phyloP scores from a whole-genome alignment of 2,888 invertebrate genomes.

The Parapristionchus giblindavisi region DNA sequence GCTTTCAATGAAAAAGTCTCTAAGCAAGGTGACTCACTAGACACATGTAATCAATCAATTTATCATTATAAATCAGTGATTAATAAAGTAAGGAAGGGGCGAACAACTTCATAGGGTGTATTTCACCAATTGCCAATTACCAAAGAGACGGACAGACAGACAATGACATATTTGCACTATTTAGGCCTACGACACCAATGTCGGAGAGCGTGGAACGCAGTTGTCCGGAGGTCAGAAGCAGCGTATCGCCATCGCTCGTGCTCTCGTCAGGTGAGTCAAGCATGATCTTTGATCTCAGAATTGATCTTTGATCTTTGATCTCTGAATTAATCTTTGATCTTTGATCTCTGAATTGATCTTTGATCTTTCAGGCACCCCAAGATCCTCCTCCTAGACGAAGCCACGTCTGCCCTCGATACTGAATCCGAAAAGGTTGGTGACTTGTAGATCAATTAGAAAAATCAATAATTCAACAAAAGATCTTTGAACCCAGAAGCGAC shows the following conservation, averaged over 20 bases:
- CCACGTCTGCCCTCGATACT: slow-evolving; percentile 57
- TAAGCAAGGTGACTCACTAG: not conserved
- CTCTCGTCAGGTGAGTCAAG: slow-evolving; percentile 60
- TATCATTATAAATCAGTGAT: no score
- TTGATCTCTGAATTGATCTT: slow-evolving; percentile 5
- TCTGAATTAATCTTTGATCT: not conserved
- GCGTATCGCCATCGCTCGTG: slow-evolving; percentile 71
- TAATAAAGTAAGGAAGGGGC: no score
- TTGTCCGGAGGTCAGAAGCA: slow-evolving; percentile 72
- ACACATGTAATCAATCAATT: not conserved
- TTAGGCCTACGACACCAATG: slow-evolving; percentile 69
- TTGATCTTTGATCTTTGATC: no score
- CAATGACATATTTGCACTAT: slow-evolving; percentile 7
- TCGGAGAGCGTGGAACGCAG: slow-evolving; percentile 71
- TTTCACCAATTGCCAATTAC: no score
- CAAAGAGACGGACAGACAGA: not conserved
- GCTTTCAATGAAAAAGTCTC: no score
- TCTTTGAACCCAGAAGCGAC: not conserved
- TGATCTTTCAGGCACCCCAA: slow-evolving; percentile 67
- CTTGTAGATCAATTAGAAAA: not conserved
- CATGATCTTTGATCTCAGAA: not conserved
- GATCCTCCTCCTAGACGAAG: slow-evolving; percentile 69
- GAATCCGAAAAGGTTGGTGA: slow-evolving; percentile 59
- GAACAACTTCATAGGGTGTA: no score
- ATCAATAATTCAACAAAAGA: not conserved